These are phyloP conservation scores for Nanorana parkeri DNA, from an alignment of 2,113 vertebrate species.

Conservation along the genomic window DNA sequence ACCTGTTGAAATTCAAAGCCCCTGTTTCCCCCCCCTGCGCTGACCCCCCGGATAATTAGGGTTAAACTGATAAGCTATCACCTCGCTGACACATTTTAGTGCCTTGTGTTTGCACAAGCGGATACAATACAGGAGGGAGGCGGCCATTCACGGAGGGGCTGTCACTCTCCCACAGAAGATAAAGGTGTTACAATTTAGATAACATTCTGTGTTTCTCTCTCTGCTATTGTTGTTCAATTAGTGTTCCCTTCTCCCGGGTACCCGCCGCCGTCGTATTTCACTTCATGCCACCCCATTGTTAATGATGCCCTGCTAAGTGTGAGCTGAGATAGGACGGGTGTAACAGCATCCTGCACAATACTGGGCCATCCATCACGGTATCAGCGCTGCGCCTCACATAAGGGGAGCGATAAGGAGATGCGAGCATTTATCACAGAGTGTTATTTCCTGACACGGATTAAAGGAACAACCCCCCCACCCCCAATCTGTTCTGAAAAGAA, in stretches of 20 bases:
- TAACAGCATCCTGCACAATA: constrained; percentile 77
- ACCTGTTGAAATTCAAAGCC: constrained; percentile 83
- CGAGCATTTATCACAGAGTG: constrained; percentile 75
- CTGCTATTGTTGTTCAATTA: constrained; percentile 81
- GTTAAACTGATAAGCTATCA: constrained; percentile 82
- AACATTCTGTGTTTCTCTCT: constrained; percentile 70
- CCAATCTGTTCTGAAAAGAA: constrained; percentile 58
- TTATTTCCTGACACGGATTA: constrained; percentile 66
- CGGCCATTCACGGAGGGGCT: constrained; percentile 77
- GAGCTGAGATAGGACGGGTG: constrained; percentile 81
- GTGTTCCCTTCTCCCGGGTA: constrained; percentile 63
- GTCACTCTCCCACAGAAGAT: constrained; percentile 73
- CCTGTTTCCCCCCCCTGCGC: constrained; percentile 75
- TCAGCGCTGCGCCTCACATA: constrained; percentile 78
- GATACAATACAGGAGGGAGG: constrained; percentile 77
- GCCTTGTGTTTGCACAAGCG: constrained; percentile 81
- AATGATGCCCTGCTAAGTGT: constrained; percentile 79
- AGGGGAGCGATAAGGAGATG: constrained; percentile 77
- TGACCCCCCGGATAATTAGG: constrained; percentile 84
- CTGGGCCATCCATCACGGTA: constrained; percentile 78
- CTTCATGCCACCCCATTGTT: constrained; percentile 80
- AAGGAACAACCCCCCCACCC: constrained; percentile 65
- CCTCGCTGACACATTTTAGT: constrained; percentile 80
- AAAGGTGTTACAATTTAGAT: constrained; percentile 81
- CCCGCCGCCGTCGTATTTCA: constrained; percentile 81